Evolutionary conservation across 1,140 invertebrate species (phyloP).

Genomic region (Temnothorax nylanderi): DNA sequence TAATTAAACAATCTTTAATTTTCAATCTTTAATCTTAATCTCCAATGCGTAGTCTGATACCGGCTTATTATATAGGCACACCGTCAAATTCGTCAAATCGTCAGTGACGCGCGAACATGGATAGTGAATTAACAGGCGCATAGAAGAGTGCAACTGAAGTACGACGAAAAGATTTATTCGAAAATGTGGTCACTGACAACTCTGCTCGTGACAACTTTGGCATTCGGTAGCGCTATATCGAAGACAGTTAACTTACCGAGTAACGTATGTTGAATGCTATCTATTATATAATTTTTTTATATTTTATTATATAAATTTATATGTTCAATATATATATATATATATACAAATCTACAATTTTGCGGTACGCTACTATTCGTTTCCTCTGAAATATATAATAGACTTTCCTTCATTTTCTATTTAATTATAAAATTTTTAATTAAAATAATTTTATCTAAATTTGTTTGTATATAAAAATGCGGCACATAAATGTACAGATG

Average conservation of each 20-base stretch:
- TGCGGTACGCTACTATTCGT: not conserved
- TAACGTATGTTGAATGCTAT: constrained; percentile 53
- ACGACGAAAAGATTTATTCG: not conserved
- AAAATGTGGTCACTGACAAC: constrained; percentile 53
- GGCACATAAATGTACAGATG: too few relatives aligned
- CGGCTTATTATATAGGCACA: not conserved
- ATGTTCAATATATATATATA: not conserved
- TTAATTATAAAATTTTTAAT: not conserved
- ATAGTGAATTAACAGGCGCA: constrained; percentile 9
- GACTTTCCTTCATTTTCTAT: not conserved
- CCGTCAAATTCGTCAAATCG: not conserved
- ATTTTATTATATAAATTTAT: not conserved
- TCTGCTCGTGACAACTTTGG: constrained; percentile 37
- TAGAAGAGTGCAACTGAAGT: not conserved
- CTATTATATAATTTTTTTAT: not conserved
- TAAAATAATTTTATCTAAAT: not conserved
- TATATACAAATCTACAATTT: not conserved
- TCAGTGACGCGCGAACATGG: constrained; percentile 29
- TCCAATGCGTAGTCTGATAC: too few relatives aligned
- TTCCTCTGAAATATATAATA: not conserved
- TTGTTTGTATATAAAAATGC: not conserved
- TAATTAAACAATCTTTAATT: too few relatives aligned
- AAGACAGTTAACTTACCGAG: constrained; percentile 44
- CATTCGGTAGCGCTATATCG: constrained; percentile 20
- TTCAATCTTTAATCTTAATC: too few relatives aligned